Conservation (phyloP, 1,140 invertebrate genomes). For the Habropoda laboriosa region DNA sequence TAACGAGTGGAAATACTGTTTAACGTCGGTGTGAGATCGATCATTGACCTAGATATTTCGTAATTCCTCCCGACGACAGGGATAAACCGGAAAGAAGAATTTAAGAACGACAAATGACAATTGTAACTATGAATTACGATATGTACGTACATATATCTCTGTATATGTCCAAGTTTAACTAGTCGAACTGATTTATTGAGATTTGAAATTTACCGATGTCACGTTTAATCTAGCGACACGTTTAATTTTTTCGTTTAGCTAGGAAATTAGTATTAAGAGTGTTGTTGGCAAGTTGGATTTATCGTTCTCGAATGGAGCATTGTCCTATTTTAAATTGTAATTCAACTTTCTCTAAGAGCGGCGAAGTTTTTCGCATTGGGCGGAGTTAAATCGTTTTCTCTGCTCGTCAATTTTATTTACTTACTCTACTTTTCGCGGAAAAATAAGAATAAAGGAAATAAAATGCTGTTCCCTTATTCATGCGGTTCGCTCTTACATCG, state of each 20-base stretch:
- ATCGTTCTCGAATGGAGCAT: background rate
- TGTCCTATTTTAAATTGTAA: background rate
- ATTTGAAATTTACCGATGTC: too few species aligned
- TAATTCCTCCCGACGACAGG: conserved; percentile 5
- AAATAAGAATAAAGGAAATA: background rate
- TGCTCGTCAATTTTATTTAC: conserved; percentile 38
- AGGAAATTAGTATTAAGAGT: background rate
- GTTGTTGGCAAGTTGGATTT: background rate
- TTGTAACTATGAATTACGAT: background rate
- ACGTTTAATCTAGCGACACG: background rate
- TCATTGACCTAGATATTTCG: conserved; percentile 20
- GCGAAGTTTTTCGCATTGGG: background rate
- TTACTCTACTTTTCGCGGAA: conserved; percentile 21
- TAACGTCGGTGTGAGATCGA: background rate
- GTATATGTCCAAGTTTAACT: too few species aligned
- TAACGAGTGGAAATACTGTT: background rate
- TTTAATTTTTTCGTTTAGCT: background rate
- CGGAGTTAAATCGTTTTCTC: conserved; percentile 4
- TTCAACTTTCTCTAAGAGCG: too few species aligned
- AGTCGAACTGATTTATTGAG: background rate
- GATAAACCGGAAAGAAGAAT: conserved; percentile 5
- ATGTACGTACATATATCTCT: background rate
- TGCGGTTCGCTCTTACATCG: background rate
- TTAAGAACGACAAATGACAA: background rate
- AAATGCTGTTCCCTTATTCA: background rate